Evolutionary conservation across 2,888 invertebrate genomes (phyloP), one percentile per base, ranked within the genome.

Genomic region (Ariolimax columbianus): DNA sequence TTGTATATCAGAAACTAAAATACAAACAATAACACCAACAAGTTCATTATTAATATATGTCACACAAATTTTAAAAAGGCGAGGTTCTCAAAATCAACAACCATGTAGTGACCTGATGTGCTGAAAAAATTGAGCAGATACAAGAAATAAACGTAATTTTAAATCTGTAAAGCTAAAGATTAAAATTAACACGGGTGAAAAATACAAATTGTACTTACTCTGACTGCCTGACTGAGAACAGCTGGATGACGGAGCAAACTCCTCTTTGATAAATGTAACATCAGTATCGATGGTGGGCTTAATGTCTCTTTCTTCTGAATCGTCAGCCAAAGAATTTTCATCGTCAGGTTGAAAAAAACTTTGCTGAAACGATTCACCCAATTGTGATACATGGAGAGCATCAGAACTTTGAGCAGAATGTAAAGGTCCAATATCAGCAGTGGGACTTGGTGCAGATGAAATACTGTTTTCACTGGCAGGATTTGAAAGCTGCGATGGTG

Each of bases 181-280:
- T n/a, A n/a, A n/a, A n/a, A n/a, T n/a, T n/a, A n/a, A n/a, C n/a
- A n/a, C n/a, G n/a, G n/a, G n/a, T n/a, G 23, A 59, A 17, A 40
- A 63, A 79, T 17, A 63, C 14, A 26, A 59, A 38, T 9, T 11
- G n/a, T 51, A 51, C 51, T 51, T 51, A 84, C 84, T 55, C 43
- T 80, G 84, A 84, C 36, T 73, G 30, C 78, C 77, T 38, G 81
- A 75, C 36, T 85, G 85, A 36, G 81, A 75, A 81, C 85, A 75
- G n/a, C 79, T 82, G 51, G 81, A 70, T n/a, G 84, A 79, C 26
- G 84, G 73, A 17, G 81, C 85, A 79, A 72, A 85, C 75, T 85
- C 85, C 43, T 85, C 85, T 85, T 85, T 85, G 17, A 85, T 81
- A 75, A 85, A 85, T 38, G 85, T 85, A n/a, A 85, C 81, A 75